Evolutionary conservation across 2,797 vertebrate species (phyloP).

Genomic region (Sciaenops ocellatus): DNA sequence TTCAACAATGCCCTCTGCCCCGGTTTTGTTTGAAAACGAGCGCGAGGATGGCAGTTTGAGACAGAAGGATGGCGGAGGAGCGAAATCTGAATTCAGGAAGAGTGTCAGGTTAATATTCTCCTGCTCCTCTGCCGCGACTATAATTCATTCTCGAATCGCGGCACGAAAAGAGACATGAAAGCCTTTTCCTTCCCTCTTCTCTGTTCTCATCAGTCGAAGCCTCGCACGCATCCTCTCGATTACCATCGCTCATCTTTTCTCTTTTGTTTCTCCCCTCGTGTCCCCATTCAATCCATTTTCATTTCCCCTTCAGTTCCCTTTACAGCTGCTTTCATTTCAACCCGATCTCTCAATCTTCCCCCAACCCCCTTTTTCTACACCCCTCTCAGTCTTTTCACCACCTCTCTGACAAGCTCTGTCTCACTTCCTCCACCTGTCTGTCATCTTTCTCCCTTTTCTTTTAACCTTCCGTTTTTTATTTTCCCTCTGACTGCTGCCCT

Average conservation of each 20-base stretch:
- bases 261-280: constrained; percentile 75
- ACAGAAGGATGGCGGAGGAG: constrained; percentile 41
- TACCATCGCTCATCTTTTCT: constrained; percentile 78
- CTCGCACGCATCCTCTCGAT: constrained; percentile 73
- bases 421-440: constrained; percentile 75
- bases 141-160: constrained; percentile 71
- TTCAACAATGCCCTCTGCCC: constrained; percentile 51
- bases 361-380: constrained; percentile 45
- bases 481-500: constrained; percentile 34
- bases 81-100: constrained; percentile 68
- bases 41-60: constrained; percentile 28
- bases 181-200: constrained; percentile 66
- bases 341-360: constrained; percentile 76
- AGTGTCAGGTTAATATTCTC: constrained; percentile 74
- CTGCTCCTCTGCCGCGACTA: constrained; percentile 46
- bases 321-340: constrained; percentile 78
- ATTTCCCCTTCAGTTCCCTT: constrained; percentile 75
- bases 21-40: constrained; percentile 51
- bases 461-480: constrained; percentile 46
- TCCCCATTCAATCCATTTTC: constrained; percentile 80
- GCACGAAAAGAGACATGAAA: constrained; percentile 71
- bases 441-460: constrained; percentile 62
- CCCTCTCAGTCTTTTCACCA: constrained; percentile 62
- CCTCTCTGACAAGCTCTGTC: constrained; percentile 59
- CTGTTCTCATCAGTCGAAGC: constrained; percentile 67